Conservation (phyloP, 2,797 vertebrate species). For the Tauraco hartlaubi region DNA sequence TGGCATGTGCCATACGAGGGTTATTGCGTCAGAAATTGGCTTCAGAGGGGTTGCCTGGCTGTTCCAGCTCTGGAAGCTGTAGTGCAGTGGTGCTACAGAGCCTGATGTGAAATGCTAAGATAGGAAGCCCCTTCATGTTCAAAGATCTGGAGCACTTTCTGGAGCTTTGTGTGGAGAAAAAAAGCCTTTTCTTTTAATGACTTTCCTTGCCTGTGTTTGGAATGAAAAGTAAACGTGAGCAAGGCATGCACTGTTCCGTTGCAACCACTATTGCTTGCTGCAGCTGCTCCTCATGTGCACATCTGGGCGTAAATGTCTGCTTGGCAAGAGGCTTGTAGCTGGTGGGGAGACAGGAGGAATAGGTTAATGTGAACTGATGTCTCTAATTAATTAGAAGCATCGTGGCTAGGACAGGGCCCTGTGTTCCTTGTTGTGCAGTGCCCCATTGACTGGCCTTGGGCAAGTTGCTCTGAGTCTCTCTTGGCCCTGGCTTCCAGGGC, state of each 20-base stretch:
- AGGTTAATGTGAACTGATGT: background rate
- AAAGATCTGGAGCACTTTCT: background rate
- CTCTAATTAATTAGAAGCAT: background rate
- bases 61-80: background rate
- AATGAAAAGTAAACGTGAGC: background rate
- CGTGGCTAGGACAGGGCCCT: background rate
- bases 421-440: background rate
- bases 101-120: background rate
- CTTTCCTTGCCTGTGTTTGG: background rate
- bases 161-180: background rate
- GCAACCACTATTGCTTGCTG: background rate
- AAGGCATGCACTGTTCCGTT: background rate
- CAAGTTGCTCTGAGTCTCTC: background rate
- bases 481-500: background rate
- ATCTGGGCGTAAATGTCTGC: background rate
- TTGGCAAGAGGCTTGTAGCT: fast-evolving
- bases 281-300: background rate
- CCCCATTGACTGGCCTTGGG: background rate
- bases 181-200: background rate
- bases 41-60: background rate
- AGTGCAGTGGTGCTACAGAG: background rate
- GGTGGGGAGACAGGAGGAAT: background rate
- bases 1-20: background rate
- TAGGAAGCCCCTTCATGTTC: background rate
- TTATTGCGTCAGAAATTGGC: background rate